Evolutionary conservation across 2,888 invertebrate genomes (phyloP).

Genomic region (Euproctis similis): DNA sequence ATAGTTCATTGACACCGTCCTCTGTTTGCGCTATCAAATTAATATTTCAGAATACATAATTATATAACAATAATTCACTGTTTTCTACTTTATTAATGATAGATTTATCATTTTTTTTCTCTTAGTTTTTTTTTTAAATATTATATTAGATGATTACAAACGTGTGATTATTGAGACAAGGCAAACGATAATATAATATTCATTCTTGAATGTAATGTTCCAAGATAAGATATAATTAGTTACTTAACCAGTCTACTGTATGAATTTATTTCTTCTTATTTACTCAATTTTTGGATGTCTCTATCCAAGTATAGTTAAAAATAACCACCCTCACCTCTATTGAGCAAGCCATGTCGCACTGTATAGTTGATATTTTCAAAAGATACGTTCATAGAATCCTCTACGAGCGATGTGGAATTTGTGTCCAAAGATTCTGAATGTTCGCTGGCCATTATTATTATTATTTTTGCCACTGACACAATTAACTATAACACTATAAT

Average conservation of each 20-base stretch:
- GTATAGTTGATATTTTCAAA: slow-evolving; percentile 80
- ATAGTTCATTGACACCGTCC: too few relatives aligned
- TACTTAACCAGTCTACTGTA: too few relatives aligned
- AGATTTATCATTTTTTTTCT: too few relatives aligned
- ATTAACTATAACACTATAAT: slow-evolving; percentile 26
- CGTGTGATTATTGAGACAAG: neutral
- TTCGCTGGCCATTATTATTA: slow-evolving; percentile 53
- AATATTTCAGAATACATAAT: too few relatives aligned
- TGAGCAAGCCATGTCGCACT: slow-evolving; percentile 45
- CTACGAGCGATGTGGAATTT: slow-evolving; percentile 50
- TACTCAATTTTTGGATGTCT: too few relatives aligned
- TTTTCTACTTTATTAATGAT: too few relatives aligned
- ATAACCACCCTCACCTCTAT: slow-evolving; percentile 1
- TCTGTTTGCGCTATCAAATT: too few relatives aligned
- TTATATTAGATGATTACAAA: too few relatives aligned
- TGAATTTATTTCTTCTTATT: too few relatives aligned
- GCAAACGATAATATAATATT: slow-evolving; percentile 2
- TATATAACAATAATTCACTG: too few relatives aligned
- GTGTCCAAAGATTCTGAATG: slow-evolving; percentile 58
- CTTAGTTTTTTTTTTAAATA: too few relatives aligned
- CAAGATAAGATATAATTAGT: slow-evolving; percentile 9
- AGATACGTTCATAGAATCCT: slow-evolving; percentile 77
- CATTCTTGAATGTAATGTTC: slow-evolving; percentile 5
- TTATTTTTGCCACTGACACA: slow-evolving; percentile 40
- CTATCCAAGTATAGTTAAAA: too few relatives aligned